phyloP scores from a whole-genome alignment of 2,113 vertebrate species.

The Corynorhinus townsendii region DNA sequence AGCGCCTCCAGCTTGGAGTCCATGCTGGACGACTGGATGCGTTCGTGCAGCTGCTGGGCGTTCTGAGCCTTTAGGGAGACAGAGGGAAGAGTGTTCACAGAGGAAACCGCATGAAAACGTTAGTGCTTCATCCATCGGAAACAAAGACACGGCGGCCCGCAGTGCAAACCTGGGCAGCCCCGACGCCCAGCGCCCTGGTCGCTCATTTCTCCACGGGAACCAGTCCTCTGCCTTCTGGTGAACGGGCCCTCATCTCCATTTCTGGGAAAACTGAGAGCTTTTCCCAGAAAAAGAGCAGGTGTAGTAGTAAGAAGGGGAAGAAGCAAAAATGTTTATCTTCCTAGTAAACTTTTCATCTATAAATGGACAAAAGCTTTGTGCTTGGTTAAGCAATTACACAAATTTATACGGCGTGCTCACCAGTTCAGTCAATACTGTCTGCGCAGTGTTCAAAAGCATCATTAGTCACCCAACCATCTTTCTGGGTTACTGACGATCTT shows the following conservation, averaged over 20 bases:
- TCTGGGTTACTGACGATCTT: slow-evolving; percentile 25
- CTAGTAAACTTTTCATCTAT: not conserved
- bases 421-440: slow-evolving; percentile 7
- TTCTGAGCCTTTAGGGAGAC: slow-evolving; percentile 87
- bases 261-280: no score
- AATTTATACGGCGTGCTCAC: not conserved
- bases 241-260: no score
- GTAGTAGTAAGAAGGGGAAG: not conserved
- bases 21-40: slow-evolving; percentile 97
- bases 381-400: slow-evolving; percentile 21
- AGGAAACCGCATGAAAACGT: not conserved
- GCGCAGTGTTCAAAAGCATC: not conserved
- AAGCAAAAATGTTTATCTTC: not conserved
- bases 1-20: slow-evolving; percentile 95
- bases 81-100: slow-evolving; percentile 2
- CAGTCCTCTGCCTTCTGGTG: no score
- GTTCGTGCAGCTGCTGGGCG: slow-evolving; percentile 92
- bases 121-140: not conserved
- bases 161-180: no score
- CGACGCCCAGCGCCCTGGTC: no score
- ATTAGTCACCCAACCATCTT: slow-evolving; percentile 22
- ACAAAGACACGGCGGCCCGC: not conserved
- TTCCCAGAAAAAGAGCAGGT: not conserved
- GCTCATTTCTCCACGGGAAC: no score
- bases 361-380: slow-evolving; percentile 15